phyloP scores from a whole-genome alignment of 1,140 invertebrate genomes.

The Cotesia chilonis region DNA sequence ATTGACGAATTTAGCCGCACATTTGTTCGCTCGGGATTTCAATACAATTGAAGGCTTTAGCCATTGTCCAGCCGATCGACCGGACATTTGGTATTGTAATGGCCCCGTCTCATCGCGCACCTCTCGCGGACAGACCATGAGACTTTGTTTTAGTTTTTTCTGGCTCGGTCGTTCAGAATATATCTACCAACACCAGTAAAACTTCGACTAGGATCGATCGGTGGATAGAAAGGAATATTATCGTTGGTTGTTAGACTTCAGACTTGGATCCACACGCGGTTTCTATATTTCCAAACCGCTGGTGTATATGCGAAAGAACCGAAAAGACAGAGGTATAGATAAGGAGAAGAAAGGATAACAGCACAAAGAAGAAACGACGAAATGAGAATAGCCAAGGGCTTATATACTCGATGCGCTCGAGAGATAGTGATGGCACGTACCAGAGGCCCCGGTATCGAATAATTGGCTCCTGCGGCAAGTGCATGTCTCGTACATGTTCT shows the following conservation, averaged over 20 bases:
- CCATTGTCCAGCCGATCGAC: slow-evolving; percentile 40
- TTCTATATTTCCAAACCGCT: slow-evolving; percentile 2
- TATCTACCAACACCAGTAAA: neutral
- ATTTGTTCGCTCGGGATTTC: slow-evolving; percentile 57
- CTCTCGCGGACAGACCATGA: slow-evolving; percentile 18
- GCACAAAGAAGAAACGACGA: slow-evolving; percentile 26
- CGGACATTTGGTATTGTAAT: slow-evolving; percentile 56
- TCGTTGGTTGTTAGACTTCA: slow-evolving; percentile 14
- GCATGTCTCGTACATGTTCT: slow-evolving; percentile 52
- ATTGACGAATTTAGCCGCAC: slow-evolving; percentile 58
- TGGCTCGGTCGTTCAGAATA: slow-evolving; percentile 13
- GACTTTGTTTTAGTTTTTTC: slow-evolving; percentile 19
- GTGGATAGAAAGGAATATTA: slow-evolving; percentile 26
- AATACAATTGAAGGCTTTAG: slow-evolving; percentile 58
- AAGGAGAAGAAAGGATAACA: slow-evolving; percentile 17
- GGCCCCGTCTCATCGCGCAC: slow-evolving; percentile 41
- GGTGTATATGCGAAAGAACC: slow-evolving; percentile 10
- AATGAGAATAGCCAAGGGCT: slow-evolving; percentile 46
- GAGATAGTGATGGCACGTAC: slow-evolving; percentile 62
- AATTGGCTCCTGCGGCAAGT: slow-evolving; percentile 67
- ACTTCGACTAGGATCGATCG: slow-evolving; percentile 21
- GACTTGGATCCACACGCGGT: slow-evolving; percentile 16
- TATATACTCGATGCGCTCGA: slow-evolving; percentile 54
- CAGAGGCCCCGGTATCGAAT: slow-evolving; percentile 61
- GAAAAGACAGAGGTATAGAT: slow-evolving; percentile 23